Conservation (phyloP, 2,888 invertebrate genomes). For the Rhingia campestris region DNA sequence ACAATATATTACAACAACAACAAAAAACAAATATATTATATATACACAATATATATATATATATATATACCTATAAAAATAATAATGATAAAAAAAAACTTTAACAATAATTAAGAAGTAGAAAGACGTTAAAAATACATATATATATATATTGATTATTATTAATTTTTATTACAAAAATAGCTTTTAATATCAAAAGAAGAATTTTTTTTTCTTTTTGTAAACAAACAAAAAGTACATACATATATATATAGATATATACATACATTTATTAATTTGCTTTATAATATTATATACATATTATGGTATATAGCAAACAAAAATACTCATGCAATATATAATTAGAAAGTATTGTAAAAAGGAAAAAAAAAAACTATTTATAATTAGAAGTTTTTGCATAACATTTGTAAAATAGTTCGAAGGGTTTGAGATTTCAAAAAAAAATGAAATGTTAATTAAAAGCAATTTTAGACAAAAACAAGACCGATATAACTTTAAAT, state of each 20-base stretch:
- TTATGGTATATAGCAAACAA: slow-evolving; percentile 36
- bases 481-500: slow-evolving; percentile 9
- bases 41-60: slow-evolving; percentile 68
- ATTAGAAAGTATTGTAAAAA: slow-evolving; percentile 54
- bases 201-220: slow-evolving; percentile 62
- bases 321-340: slow-evolving; percentile 64
- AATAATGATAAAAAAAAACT: slow-evolving; percentile 72
- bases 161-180: slow-evolving; percentile 68
- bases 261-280: slow-evolving; percentile 70
- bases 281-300: slow-evolving; percentile 51
- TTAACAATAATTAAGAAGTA: slow-evolving; percentile 73
- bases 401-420: slow-evolving; percentile 52
- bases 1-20: slow-evolving; percentile 70
- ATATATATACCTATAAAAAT: slow-evolving; percentile 51
- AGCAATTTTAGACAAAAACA: slow-evolving; percentile 50
- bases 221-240: slow-evolving; percentile 60
- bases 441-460: slow-evolving; percentile 44
- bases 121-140: slow-evolving; percentile 74
- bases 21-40: slow-evolving; percentile 66
- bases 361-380: slow-evolving; percentile 50
- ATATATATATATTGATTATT: slow-evolving; percentile 66
- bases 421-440: slow-evolving; percentile 33
- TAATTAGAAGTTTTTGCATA: slow-evolving; percentile 48
- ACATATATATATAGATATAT: slow-evolving; percentile 67
- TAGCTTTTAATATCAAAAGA: slow-evolving; percentile 71